Evolutionary conservation across 1,140 invertebrate species (phyloP).

Genomic region (Caenorhabditis briggsae): DNA sequence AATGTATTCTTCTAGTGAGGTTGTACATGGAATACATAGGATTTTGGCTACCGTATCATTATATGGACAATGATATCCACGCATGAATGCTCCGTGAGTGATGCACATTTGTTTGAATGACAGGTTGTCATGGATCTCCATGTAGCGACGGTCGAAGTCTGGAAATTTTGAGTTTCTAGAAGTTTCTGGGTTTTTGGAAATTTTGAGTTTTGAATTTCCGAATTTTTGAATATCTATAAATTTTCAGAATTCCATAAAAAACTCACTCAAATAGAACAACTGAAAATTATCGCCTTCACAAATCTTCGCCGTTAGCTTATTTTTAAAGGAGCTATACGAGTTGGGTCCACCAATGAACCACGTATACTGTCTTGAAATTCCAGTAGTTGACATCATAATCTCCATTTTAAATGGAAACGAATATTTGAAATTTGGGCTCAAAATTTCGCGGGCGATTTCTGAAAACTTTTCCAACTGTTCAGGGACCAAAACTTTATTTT

Average conservation of each 20-base stretch:
- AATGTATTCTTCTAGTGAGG: background rate
- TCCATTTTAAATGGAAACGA: background rate
- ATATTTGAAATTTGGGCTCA: background rate
- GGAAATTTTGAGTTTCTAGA: background rate
- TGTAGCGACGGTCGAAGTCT: background rate
- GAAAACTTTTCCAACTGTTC: background rate
- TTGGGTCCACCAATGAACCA: background rate
- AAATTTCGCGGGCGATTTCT: background rate
- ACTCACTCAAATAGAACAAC: background rate
- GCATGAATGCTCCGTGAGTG: background rate
- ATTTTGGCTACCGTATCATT: background rate
- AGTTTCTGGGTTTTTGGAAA: background rate
- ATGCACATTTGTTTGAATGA: conserved; percentile 6
- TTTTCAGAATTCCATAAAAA: background rate
- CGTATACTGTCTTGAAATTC: background rate
- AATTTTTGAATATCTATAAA: too few relatives aligned
- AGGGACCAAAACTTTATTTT: background rate
- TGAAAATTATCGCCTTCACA: background rate
- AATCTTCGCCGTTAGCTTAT: background rate
- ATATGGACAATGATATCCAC: background rate
- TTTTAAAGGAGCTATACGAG: background rate
- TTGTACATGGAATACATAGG: background rate
- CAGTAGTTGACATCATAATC: background rate
- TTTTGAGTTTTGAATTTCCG: too few relatives aligned
- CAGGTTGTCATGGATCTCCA: background rate